phyloP scores from a whole-genome alignment of 2,888 invertebrate genomes.

The Catonia carolina region DNA sequence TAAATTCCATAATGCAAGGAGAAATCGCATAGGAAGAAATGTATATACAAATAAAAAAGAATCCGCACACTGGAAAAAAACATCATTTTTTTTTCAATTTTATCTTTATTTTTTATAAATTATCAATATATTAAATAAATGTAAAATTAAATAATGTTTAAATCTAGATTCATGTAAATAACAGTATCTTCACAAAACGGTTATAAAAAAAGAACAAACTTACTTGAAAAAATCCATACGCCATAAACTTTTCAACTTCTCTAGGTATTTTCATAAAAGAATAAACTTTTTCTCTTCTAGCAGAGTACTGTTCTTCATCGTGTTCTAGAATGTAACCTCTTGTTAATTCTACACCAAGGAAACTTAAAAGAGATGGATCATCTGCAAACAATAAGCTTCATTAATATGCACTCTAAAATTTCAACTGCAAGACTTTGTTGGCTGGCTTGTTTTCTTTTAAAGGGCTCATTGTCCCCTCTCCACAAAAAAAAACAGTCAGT shows the following conservation, averaged over 20 bases:
- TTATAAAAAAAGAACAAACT: conserved; percentile 2
- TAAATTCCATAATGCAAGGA: conserved; percentile 78
- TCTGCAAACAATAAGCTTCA: conserved; percentile 10
- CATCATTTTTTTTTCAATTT: not conserved
- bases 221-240: conserved; percentile 83
- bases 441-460: not conserved
- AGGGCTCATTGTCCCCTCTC: no score
- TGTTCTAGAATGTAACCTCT: conserved; percentile 90
- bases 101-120: not conserved
- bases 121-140: not conserved
- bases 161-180: not conserved
- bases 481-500: no score
- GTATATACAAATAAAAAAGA: conserved; percentile 97
- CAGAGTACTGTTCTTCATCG: conserved; percentile 90
- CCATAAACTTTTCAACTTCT: conserved; percentile 87
- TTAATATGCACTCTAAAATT: conserved; percentile 7
- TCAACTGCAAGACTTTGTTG: not conserved
- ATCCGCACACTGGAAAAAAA: conserved; percentile 72
- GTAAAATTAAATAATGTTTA: not conserved
- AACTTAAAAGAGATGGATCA: conserved; percentile 45
- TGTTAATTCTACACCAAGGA: conserved; percentile 80
- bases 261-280: conserved; percentile 93
- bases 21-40: conserved; percentile 87
- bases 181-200: not conserved
- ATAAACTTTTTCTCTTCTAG: conserved; percentile 90